These are phyloP conservation scores for Acromyrmex echinatior DNA, from an alignment of 1,140 invertebrate genomes.

Conservation along the genomic window DNA sequence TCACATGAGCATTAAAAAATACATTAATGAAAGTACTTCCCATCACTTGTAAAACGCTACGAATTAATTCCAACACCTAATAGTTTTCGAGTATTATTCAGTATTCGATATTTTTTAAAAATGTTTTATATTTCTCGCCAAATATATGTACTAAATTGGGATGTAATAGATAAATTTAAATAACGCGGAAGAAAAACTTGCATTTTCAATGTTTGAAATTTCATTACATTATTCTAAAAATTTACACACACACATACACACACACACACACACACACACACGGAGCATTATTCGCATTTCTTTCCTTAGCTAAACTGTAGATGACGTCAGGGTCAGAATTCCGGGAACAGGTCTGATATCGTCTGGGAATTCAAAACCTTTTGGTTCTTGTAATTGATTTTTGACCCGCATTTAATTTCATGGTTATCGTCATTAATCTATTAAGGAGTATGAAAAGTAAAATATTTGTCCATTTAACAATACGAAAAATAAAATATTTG, in stretches of 20 bases:
- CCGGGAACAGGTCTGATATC: neutral
- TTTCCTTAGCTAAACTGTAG: constrained; percentile 3
- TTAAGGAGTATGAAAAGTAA: neutral
- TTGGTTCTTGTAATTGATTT: neutral
- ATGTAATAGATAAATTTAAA: neutral
- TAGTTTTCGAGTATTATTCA: neutral
- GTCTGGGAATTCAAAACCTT: constrained; percentile 34
- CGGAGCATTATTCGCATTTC: neutral
- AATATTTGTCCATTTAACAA: neutral
- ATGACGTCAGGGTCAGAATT: constrained; percentile 31
- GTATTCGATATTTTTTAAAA: neutral
- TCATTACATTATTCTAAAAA: neutral
- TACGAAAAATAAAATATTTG: neutral
- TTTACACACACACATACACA: neutral
- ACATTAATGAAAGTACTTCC: no score
- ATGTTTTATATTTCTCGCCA: neutral
- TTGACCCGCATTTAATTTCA: neutral
- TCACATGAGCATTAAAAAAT: no score
- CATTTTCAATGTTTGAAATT: neutral
- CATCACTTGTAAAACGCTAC: no score
- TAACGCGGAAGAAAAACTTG: neutral
- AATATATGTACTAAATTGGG: neutral
- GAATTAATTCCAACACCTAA: no score
- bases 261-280: no score
- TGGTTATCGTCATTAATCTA: neutral